These are phyloP conservation scores for Drosophila atroscutellata DNA, from an alignment of 2,888 invertebrate genomes.

Conservation along the genomic window DNA sequence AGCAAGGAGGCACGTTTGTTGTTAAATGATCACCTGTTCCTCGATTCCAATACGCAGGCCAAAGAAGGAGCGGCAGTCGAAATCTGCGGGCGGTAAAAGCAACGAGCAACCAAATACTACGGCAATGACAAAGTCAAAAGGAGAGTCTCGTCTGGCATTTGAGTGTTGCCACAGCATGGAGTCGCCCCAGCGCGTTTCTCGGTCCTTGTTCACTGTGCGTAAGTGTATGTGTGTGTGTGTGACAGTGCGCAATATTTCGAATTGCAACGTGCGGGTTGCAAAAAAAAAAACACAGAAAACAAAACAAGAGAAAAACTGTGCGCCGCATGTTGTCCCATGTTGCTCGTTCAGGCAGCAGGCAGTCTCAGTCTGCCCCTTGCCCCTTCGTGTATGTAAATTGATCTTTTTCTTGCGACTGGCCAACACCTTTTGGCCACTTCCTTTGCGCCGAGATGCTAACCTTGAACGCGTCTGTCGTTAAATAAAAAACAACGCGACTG, in stretches of 20 bases:
- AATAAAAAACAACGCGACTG: constrained; percentile 5
- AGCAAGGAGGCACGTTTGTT: constrained; percentile 61
- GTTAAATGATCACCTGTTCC: constrained; percentile 78
- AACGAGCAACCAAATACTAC: constrained; percentile 28
- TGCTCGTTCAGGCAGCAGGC: constrained; percentile 46
- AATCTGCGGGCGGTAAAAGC: constrained; percentile 69
- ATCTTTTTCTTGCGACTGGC: constrained; percentile 61
- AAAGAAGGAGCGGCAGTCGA: constrained; percentile 12
- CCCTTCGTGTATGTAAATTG: constrained; percentile 69
- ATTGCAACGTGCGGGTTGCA: constrained; percentile 74
- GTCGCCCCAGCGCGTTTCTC: constrained; percentile 21
- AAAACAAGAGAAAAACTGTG: constrained; percentile 31
- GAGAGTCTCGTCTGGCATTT: constrained; percentile 61
- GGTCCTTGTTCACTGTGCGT: constrained; percentile 39
- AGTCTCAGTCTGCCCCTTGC: constrained; percentile 21
- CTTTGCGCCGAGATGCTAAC: constrained; percentile 54
- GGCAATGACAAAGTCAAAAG: constrained; percentile 60
- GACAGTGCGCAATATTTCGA: constrained; percentile 78
- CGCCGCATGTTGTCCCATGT: constrained; percentile 70
- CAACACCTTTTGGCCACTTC: constrained; percentile 73
- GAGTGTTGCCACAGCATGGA: constrained; percentile 75
- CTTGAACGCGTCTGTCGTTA: constrained; percentile 70
- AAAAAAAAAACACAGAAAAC: constrained; percentile 22
- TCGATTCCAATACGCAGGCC: neutral
- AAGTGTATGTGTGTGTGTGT: constrained; percentile 50